phyloP scores from a whole-genome alignment of 2,113 vertebrate species.

The Elgaria multicarinata region DNA sequence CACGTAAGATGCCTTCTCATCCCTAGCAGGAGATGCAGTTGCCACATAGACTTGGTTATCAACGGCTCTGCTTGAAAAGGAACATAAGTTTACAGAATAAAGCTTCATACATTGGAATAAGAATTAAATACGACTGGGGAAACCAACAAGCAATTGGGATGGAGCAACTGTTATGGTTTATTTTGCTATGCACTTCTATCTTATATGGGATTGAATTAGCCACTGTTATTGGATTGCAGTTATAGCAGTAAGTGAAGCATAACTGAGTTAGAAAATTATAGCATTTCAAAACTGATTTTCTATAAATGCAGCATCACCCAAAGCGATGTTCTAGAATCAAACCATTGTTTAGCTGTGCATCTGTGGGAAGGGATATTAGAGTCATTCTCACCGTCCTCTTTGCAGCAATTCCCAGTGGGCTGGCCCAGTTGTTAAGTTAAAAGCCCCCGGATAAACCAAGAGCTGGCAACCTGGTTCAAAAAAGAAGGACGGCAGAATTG shows the following conservation, averaged over 20 bases:
- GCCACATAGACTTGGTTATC: conserved; percentile 96
- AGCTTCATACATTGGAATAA: neutral
- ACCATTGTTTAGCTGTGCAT: neutral
- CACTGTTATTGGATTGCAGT: neutral
- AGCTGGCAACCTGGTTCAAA: conserved; percentile 88
- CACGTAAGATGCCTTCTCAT: conserved; percentile 89
- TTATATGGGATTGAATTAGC: neutral
- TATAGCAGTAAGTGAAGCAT: neutral
- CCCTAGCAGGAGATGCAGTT: conserved; percentile 91
- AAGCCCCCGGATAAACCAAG: conserved; percentile 95
- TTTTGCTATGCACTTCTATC: neutral
- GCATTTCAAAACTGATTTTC: neutral
- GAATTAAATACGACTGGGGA: neutral
- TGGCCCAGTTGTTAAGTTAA: conserved; percentile 97
- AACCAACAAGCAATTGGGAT: neutral
- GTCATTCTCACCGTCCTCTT: conserved; percentile 85
- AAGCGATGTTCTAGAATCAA: neutral
- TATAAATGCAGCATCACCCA: neutral
- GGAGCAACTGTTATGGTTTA: neutral
- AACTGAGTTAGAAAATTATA: neutral
- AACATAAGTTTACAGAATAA: neutral
- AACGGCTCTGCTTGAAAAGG: conserved; percentile 81
- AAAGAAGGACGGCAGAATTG: neutral
- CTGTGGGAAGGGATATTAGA: neutral
- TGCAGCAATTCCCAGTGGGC: conserved; percentile 98